phyloP scores from a whole-genome alignment of 2,797 vertebrate species.

The Malacoraja senta region DNA sequence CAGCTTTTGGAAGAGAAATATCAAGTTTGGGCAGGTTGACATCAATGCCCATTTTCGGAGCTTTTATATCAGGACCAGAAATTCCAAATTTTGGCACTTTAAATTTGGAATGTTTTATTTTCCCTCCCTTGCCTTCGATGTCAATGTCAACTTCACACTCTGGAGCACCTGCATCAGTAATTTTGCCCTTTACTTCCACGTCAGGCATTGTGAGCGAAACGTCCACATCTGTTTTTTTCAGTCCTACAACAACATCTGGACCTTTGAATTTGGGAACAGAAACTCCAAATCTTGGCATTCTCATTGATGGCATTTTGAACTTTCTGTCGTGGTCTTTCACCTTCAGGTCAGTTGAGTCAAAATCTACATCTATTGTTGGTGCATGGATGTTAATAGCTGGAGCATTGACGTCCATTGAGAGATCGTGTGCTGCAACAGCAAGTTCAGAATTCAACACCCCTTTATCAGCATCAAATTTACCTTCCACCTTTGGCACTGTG shows the following conservation, averaged over 20 bases:
- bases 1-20: background rate
- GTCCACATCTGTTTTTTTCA: background rate
- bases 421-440: no score
- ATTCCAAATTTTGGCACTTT: conserved; percentile 24
- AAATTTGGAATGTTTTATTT: background rate
- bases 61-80: conserved; percentile 42
- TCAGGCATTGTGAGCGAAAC: background rate
- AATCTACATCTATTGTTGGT: no score
- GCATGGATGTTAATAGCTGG: no score
- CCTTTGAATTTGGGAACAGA: background rate
- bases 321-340: no score
- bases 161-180: conserved; percentile 1
- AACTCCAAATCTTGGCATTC: background rate
- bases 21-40: background rate
- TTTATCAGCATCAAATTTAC: no score
- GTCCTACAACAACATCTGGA: background rate
- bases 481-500: no score
- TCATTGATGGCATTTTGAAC: background rate
- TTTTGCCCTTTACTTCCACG: background rate
- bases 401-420: no score
- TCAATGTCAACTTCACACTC: conserved; percentile 38
- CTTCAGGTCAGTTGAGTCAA: no score
- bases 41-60: conserved; percentile 28
- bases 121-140: background rate
- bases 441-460: no score